Conservation (phyloP, 2,888 invertebrate species). For the Tineola bisselliella region DNA sequence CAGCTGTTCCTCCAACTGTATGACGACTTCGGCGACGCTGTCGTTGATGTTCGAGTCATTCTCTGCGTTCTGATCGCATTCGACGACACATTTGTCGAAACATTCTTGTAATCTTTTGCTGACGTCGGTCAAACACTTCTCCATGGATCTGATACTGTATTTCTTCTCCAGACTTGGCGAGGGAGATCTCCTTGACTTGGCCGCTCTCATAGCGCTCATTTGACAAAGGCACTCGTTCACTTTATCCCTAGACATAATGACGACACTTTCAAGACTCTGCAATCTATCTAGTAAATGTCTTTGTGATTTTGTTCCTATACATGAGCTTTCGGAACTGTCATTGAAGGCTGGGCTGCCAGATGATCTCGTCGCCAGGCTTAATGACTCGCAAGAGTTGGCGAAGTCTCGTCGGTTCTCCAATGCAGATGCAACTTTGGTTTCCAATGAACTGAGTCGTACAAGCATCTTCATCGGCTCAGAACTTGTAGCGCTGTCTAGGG, state of each 20-base stretch:
- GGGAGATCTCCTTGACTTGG: conserved; percentile 70
- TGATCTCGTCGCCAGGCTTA: conserved; percentile 50
- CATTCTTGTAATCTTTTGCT: conserved; percentile 70
- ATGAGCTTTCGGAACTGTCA: conserved; percentile 36
- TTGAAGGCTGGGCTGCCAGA: conserved; percentile 42
- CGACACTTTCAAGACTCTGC: conserved; percentile 70
- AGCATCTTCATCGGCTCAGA: conserved; percentile 84
- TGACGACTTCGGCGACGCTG: conserved; percentile 69
- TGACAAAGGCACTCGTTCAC: conserved; percentile 75
- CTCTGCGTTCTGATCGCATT: conserved; percentile 40
- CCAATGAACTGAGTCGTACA: conserved; percentile 78
- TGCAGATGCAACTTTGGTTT: conserved; percentile 78
- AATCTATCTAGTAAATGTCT: conserved; percentile 68
- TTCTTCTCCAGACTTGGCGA: conserved; percentile 74
- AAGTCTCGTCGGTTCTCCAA: conserved; percentile 51
- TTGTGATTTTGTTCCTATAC: conserved; percentile 60
- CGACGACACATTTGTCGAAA: conserved; percentile 68
- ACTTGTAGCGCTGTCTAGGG: conserved; percentile 80
- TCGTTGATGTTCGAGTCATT: conserved; percentile 42
- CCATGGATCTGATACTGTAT: conserved; percentile 70
- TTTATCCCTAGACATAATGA: conserved; percentile 72
- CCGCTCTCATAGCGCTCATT: conserved; percentile 70
- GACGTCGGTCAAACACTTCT: conserved; percentile 71
- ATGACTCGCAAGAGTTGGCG: conserved; percentile 68
- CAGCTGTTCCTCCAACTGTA: conserved; percentile 74